Evolutionary conservation across 2,113 vertebrate species (phyloP).

Genomic region (Syrmaticus mikado): DNA sequence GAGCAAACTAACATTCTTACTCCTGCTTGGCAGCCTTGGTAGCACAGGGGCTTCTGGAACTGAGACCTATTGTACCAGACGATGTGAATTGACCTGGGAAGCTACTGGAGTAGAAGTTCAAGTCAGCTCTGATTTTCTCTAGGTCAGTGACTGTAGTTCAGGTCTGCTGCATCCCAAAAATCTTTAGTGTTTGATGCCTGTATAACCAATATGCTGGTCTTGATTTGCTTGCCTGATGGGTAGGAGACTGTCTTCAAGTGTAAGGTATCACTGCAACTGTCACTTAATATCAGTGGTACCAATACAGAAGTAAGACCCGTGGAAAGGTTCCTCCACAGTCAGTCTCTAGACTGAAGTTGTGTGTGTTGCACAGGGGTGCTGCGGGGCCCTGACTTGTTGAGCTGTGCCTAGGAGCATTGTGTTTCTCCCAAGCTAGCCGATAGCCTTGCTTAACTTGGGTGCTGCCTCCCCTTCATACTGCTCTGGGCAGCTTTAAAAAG

Average conservation of each 20-base stretch:
- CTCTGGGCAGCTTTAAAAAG: not conserved
- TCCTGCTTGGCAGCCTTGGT: not conserved
- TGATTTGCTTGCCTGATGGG: not conserved
- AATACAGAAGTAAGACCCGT: not conserved
- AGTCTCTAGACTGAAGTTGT: not conserved
- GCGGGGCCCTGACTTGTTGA: not conserved
- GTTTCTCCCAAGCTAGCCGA: not conserved
- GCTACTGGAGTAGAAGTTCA: not conserved
- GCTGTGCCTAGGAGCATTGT: not conserved
- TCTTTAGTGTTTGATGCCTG: not conserved
- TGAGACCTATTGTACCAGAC: not conserved
- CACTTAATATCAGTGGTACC: not conserved
- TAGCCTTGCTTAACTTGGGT: not conserved
- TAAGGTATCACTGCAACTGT: not conserved
- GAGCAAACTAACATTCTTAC: not conserved
- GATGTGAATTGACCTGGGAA: not conserved
- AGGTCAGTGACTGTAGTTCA: not conserved
- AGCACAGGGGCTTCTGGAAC: not conserved
- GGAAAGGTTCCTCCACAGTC: not conserved
- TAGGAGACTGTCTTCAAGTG: not conserved
- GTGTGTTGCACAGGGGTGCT: not conserved
- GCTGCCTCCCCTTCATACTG: not conserved
- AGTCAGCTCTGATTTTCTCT: not conserved
- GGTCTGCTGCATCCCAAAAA: not conserved
- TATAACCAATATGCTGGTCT: not conserved